phyloP scores from a whole-genome alignment of 1,140 invertebrate species.

The Drosophila rufa region DNA sequence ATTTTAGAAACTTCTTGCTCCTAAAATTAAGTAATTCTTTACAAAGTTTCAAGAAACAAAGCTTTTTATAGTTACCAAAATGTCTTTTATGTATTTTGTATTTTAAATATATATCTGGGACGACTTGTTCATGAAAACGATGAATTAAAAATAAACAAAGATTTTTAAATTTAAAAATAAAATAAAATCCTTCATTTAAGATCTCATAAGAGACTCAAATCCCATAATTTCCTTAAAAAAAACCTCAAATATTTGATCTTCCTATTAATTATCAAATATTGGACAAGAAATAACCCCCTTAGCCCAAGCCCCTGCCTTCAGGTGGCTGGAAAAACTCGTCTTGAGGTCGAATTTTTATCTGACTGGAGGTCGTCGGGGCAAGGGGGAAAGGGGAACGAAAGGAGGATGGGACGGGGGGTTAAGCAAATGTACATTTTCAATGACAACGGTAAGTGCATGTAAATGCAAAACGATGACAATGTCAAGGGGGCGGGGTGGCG shows the following conservation, averaged over 20 bases:
- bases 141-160: too few relatives aligned
- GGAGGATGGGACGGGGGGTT: not conserved
- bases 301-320: not conserved
- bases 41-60: too few relatives aligned
- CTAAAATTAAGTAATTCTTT: too few relatives aligned
- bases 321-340: conserved; percentile 15
- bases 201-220: not conserved
- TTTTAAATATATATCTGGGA: too few relatives aligned
- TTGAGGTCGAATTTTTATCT: conserved; percentile 47
- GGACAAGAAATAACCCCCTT: not conserved
- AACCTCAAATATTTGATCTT: not conserved
- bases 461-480: conserved; percentile 68
- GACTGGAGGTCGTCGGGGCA: not conserved
- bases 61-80: too few relatives aligned
- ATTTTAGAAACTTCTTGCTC: too few relatives aligned
- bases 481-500: not conserved
- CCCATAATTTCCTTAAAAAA: not conserved
- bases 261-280: not conserved
- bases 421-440: conserved; percentile 77
- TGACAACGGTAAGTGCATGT: conserved; percentile 82
- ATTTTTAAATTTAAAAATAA: not conserved
- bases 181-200: not conserved
- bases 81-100: too few relatives aligned
- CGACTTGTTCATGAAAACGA: too few relatives aligned
- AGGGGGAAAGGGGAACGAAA: not conserved